A percentile compares a stretch with the other conserved stretches of the same genome.
These are phyloP conservation scores for Petrosia ficiformis DNA, from an alignment of 37 sponge, comb jelly and placozoan species.

Conservation along the genomic window DNA sequence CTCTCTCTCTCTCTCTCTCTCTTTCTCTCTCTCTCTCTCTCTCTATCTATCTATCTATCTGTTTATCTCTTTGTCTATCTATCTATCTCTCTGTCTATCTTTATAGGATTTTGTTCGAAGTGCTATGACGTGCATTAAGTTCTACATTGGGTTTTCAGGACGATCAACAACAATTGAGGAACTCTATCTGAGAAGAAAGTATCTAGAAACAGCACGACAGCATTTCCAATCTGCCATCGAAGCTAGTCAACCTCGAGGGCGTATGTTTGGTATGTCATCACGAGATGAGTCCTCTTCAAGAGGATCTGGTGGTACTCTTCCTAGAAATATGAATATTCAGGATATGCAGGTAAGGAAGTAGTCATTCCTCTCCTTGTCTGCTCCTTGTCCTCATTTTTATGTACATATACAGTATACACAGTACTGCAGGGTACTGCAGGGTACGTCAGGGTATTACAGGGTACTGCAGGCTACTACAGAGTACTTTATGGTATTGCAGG, in stretches of 20 bases:
- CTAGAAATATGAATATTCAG: conserved; percentile 13
- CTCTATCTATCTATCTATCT: too few relatives aligned
- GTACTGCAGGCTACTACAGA: too few relatives aligned
- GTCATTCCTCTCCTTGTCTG: too few relatives aligned
- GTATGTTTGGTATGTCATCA: background rate
- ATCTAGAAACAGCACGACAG: conserved; percentile 51
- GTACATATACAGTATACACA: too few relatives aligned
- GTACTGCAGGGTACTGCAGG: too few relatives aligned
- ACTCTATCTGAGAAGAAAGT: conserved; percentile 41
- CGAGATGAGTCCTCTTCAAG: conserved; percentile 7
- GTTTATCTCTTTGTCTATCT: too few relatives aligned
- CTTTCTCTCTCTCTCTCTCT: background rate
- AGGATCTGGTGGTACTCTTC: background rate
- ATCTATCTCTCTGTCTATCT: too few relatives aligned
- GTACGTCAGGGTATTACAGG: too few relatives aligned
- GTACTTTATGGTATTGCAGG: too few relatives aligned
- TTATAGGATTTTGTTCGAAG: conserved; percentile 77
- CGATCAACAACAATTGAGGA: conserved; percentile 45
- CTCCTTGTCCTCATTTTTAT: too few relatives aligned
- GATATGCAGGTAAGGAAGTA: conserved; percentile 19
- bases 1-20: background rate
- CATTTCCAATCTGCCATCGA: conserved; percentile 57
- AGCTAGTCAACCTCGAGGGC: conserved; percentile 1
- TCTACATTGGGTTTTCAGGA: conserved; percentile 76
- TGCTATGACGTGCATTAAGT: conserved; percentile 87